phyloP scores from a whole-genome alignment of 1,140 invertebrate species.

The Dinothrombium tinctorium region DNA sequence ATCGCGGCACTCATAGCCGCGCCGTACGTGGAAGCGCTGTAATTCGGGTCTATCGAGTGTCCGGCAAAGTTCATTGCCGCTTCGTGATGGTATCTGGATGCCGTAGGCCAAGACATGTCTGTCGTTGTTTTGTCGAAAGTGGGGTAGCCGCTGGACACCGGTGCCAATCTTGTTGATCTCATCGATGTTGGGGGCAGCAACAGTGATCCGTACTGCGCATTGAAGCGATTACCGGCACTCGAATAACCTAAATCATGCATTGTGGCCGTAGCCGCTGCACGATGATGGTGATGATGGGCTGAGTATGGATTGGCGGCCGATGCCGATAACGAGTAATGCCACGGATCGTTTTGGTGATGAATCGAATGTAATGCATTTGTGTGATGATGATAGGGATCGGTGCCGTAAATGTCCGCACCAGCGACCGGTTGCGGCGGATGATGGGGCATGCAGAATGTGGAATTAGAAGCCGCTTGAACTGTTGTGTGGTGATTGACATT shows the following conservation, averaged over 20 bases:
- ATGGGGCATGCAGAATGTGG: background rate
- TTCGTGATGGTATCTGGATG: background rate
- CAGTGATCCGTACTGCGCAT: conserved; percentile 3
- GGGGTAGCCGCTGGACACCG: background rate
- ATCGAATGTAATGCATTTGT: too few species aligned
- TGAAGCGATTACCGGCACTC: background rate
- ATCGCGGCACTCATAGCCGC: too few species aligned
- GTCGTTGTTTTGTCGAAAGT: background rate
- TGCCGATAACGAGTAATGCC: conserved; percentile 2
- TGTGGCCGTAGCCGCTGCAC: background rate
- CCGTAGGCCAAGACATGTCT: background rate
- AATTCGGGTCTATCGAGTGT: too few species aligned
- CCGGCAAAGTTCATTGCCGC: too few species aligned
- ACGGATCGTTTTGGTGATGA: conserved; percentile 5
- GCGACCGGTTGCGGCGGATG: background rate
- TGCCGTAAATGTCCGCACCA: background rate
- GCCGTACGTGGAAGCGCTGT: too few species aligned
- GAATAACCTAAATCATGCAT: conserved; percentile 2
- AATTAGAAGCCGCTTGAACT: too few species aligned
- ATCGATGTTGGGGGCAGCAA: conserved; percentile 3
- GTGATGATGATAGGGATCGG: conserved; percentile 1
- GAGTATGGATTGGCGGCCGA: background rate
- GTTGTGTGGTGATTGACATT: conserved; percentile 1
- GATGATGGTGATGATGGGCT: background rate
- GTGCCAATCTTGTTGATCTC: conserved; percentile 1